Evolutionary conservation across 2,888 invertebrate genomes (phyloP), one percentile per base, ranked within the genome.

Genomic region (Cetonia aurata): DNA sequence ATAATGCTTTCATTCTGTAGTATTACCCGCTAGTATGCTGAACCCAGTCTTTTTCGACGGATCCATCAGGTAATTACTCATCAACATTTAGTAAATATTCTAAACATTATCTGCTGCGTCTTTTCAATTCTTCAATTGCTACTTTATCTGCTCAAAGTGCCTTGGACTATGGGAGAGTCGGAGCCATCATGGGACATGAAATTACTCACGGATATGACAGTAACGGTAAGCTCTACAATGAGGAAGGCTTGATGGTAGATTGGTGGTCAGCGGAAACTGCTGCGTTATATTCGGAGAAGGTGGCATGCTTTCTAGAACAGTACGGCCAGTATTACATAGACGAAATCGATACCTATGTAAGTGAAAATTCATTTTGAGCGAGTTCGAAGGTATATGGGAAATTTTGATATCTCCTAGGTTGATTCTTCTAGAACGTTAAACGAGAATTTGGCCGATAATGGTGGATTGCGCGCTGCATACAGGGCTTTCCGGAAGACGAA

Each of bases 121-220:
- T 50, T 50, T 15, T n/a, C 9, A 48, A 50, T 46, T 6, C 15
- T 9, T 8, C 19, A 50, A 15, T 50, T 3, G 9, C 0, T n/a
- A 15, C 15, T 50, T 76, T 76, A 71, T 17, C 4, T 25, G 25
- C 25, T 4, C 25, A 25, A 25, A 85, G 86, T 37, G 79, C 86
- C 9, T 79, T 89, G 78, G 88, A 89, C 77, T 89, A 87, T 75
- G 87, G 87, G 9, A 84, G 88, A 56, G 86, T 89, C 55, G 89
- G 89, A 10, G 85, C 86, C 10, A 85, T 89, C 1, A 87, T 89
- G 33, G 88, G 88, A 0, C 88, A 88, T 75, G 88, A 88, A 79
- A 87, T 88, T 15, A 88, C 87, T 0, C 88, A 88, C 75, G 88
- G 86, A 15, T 85, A 83, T 70, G 85, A 86, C 71, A 75, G 62